These are phyloP conservation scores for Sebastes jordani DNA, from an alignment of 2,797 vertebrate genomes.

Conservation along the genomic window DNA sequence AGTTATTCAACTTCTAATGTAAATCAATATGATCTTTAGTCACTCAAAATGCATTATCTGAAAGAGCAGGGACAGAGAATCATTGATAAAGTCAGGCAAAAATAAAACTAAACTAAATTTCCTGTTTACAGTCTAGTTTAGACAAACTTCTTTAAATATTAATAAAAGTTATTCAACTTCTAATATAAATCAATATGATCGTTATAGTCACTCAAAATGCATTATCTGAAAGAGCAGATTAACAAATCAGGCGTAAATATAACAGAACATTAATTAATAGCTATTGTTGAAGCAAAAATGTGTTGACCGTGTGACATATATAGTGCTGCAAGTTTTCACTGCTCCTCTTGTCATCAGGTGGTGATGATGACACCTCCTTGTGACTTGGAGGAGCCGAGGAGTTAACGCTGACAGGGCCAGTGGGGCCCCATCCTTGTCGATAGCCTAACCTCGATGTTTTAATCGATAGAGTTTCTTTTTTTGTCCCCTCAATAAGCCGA, in stretches of 20 bases:
- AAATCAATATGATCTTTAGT: not conserved
- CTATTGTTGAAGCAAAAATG: not conserved
- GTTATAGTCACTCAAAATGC: not conserved
- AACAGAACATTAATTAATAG: not conserved
- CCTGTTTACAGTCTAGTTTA: not conserved
- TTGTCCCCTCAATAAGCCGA: constrained; percentile 68
- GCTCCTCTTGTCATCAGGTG: constrained; percentile 41
- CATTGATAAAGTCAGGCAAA: not conserved
- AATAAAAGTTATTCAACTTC: not conserved
- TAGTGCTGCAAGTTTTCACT: constrained; percentile 52
- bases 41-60: not conserved
- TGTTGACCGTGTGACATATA: not conserved
- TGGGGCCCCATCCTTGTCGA: constrained; percentile 61
- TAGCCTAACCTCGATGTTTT: constrained; percentile 69
- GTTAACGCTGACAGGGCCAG: constrained; percentile 58
- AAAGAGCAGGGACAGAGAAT: not conserved
- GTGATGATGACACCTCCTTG: constrained; percentile 59
- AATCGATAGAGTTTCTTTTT: constrained; percentile 72
- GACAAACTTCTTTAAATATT: not conserved
- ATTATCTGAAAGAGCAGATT: not conserved
- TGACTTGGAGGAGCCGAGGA: constrained; percentile 49
- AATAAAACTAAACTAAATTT: not conserved
- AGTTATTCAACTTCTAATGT: not conserved
- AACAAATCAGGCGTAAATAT: not conserved
- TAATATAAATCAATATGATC: too few relatives aligned